Evolutionary conservation across 2,888 invertebrate genomes (phyloP), one percentile per base, ranked within the genome.

Genomic region (Protodeltote pygarga): DNA sequence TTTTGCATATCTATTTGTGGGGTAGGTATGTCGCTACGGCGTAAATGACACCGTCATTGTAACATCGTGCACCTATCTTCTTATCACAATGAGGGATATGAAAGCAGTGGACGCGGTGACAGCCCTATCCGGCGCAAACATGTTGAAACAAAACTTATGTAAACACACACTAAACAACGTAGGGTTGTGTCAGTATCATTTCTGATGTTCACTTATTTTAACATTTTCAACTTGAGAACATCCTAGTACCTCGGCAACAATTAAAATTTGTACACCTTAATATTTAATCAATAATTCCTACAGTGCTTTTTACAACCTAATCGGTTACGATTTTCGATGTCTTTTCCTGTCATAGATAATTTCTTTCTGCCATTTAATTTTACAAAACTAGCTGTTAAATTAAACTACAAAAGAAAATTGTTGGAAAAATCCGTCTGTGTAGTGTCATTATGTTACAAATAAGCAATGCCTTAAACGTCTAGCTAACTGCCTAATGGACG

Each of bases 41-140:
- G 46, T 53, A 69, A 73, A 77, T 74, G 76, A 68, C 77, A 71
- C 71, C 66, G 73, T 74, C 71, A 74, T 71, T 73, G 69, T 73
- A 77, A 76, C 77, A 73, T 77, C 52, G 49, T 73, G 65, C 64
- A 68, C 68, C 65, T 66, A 61, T 62, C 71, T 62, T 45, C 52
- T 73, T 78, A 77, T 77, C 71, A 55, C 37, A 33, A 39, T 38
- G 54, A 38, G 45, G 42, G 57, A 46, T 62, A 54, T 67, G 60
- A 61, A 68, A 65, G 59, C 59, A 44, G 35, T 49, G 48, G 50
- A 49, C 31, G 35, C 21, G 29, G 23, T 60, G 71, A 69, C 70
- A 63, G 55, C 52, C 49, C 50, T 58, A 65, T 61, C 62, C 51
- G 53, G 42, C 47, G 48, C 59, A 32, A 51, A 47, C 42, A 51